Conservation (phyloP, 2,888 invertebrate genomes). For the Acleris holmiana region DNA sequence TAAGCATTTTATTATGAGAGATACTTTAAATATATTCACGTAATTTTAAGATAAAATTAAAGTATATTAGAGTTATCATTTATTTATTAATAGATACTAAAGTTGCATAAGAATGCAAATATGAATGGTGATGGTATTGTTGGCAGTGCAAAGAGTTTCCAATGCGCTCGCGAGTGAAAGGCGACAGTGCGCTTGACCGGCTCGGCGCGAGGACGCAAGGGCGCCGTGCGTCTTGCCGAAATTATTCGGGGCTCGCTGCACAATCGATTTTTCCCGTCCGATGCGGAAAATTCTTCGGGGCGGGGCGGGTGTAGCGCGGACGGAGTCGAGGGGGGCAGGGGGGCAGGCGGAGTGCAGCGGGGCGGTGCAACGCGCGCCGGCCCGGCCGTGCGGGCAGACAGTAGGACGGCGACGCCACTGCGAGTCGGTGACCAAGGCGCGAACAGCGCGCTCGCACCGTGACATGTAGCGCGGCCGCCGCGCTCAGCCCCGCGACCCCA, state of each 20-base stretch:
- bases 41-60: background rate
- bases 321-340: slow-evolving; percentile 64
- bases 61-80: background rate
- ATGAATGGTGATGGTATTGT: background rate
- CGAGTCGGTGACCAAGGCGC: slow-evolving; percentile 83
- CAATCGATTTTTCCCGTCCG: slow-evolving; percentile 85
- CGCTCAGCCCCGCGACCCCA: slow-evolving; percentile 74
- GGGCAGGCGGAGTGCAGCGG: slow-evolving; percentile 82
- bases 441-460: slow-evolving; percentile 81
- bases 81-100: background rate
- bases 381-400: slow-evolving; percentile 77
- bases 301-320: slow-evolving; percentile 74
- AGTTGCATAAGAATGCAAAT: slow-evolving; percentile 10
- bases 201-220: slow-evolving; percentile 70
- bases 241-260: slow-evolving; percentile 84
- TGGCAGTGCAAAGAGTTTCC: slow-evolving; percentile 37
- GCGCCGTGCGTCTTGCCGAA: slow-evolving; percentile 84
- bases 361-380: slow-evolving; percentile 82
- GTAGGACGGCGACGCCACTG: slow-evolving; percentile 84
- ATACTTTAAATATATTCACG: background rate
- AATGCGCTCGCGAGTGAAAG: slow-evolving; percentile 53
- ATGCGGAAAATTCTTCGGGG: slow-evolving; percentile 84
- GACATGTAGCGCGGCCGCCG: slow-evolving; percentile 76
- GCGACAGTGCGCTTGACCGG: slow-evolving; percentile 69
- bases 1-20: no score